Percentiles rank a stretch among this genome's conserved stretches.
Evolutionary conservation across 2,113 vertebrate genomes (phyloP).

Genomic region (Apeltes quadracus): DNA sequence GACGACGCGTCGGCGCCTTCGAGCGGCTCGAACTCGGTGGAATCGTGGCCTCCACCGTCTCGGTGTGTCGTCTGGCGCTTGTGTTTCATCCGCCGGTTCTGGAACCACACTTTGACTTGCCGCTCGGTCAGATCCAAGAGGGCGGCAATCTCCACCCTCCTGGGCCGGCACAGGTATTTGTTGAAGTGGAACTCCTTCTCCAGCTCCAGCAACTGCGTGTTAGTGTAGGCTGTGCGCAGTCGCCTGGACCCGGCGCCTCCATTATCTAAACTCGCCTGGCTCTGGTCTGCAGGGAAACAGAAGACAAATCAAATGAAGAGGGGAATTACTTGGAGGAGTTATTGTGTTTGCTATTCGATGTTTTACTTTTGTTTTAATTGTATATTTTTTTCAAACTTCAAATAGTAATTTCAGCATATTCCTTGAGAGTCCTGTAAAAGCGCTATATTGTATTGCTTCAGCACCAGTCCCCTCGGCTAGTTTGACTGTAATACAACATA

Average conservation of each 20-base stretch:
- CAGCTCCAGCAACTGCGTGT: conserved; percentile 95
- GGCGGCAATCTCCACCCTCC: conserved; percentile 94
- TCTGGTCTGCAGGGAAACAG: conserved; percentile 74
- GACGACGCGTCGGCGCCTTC: conserved; percentile 85
- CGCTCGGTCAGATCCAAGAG: conserved; percentile 92
- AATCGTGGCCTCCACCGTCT: conserved; percentile 73
- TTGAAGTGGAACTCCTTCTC: conserved; percentile 99
- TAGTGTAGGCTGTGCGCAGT: conserved; percentile 95
- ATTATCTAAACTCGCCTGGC: conserved; percentile 80
- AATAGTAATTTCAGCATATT: conserved; percentile 15
- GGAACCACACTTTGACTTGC: conserved; percentile 98
- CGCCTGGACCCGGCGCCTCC: conserved; percentile 84
- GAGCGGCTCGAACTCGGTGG: conserved; percentile 80
- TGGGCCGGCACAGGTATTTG: conserved; percentile 94
- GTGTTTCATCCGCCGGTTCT: conserved; percentile 98
- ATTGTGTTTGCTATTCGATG: neutral
- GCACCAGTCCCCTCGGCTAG: conserved; percentile 40
- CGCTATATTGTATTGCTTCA: conserved; percentile 41
- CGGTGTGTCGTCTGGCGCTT: conserved; percentile 90
- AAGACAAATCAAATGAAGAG: neutral
- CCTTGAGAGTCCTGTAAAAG: conserved; percentile 21
- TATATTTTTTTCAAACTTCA: conserved; percentile 23
- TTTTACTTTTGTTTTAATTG: conserved; percentile 1
- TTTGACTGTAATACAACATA: conserved; percentile 56
- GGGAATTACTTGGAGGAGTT: neutral